Evolutionary conservation across 2,113 vertebrate genomes (phyloP).

Genomic region (Danionella cerebrum): DNA sequence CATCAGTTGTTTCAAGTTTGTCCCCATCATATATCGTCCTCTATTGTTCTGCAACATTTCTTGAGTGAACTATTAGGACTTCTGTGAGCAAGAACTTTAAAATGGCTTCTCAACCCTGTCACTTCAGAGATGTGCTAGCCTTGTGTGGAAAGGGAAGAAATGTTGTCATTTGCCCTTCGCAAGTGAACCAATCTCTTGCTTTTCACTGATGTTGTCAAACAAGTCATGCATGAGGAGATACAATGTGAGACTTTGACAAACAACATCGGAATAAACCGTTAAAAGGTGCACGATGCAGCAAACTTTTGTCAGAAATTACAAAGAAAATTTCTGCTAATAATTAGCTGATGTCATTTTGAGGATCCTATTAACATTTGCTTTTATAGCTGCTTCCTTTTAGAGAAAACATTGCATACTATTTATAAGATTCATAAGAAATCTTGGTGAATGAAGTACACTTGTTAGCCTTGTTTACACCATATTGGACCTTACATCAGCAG

Average conservation of each 20-base stretch:
- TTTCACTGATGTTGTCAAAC: constrained; percentile 32
- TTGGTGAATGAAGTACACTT: neutral
- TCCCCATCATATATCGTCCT: constrained; percentile 36
- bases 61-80: constrained; percentile 9
- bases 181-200: constrained; percentile 18
- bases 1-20: constrained; percentile 27
- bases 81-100: constrained; percentile 22
- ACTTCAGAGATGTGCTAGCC: constrained; percentile 5
- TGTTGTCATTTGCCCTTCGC: constrained; percentile 22
- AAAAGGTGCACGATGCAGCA: neutral
- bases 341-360: too few relatives aligned
- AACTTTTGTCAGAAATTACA: neutral
- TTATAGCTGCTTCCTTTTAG: too few relatives aligned
- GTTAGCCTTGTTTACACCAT: neutral
- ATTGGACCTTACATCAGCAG: neutral
- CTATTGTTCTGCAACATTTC: constrained; percentile 6
- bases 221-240: constrained; percentile 10
- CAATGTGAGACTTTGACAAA: neutral
- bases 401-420: neutral
- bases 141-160: constrained; percentile 5
- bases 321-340: too few relatives aligned
- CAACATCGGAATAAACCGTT: neutral
- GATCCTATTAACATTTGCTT: too few relatives aligned
- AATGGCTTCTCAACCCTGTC: constrained; percentile 35
- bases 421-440: neutral